phyloP scores from a whole-genome alignment of 2,797 vertebrate species.

The Malacoctenus gilli region DNA sequence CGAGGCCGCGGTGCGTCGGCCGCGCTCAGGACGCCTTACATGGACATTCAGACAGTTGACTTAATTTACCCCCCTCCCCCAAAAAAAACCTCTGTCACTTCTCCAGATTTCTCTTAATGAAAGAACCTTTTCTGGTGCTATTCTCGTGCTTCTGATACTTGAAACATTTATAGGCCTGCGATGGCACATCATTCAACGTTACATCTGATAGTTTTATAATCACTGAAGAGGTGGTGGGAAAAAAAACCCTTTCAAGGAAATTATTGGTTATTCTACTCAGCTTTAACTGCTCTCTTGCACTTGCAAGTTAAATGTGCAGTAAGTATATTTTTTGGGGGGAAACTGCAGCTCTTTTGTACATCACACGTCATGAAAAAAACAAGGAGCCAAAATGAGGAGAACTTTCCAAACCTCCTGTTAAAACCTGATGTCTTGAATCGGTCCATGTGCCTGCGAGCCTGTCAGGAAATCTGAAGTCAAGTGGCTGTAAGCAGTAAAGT shows the following conservation, averaged over 20 bases:
- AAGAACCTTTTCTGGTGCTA: background rate
- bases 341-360: too few species aligned
- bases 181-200: background rate
- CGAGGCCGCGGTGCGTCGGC: too few species aligned
- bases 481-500: conserved; percentile 67
- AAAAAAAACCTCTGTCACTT: background rate
- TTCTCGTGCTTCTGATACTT: background rate
- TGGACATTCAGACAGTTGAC: background rate
- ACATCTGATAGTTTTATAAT: background rate
- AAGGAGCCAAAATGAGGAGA: too few species aligned
- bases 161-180: background rate
- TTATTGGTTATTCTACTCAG: too few species aligned
- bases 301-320: too few species aligned
- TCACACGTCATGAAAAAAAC: too few species aligned
- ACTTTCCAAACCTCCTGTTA: too few species aligned
- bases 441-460: conserved; percentile 18
- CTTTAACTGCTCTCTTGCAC: too few species aligned
- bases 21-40: background rate
- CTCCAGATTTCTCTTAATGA: background rate
- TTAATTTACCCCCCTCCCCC: conserved; percentile 3
- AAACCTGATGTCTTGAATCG: too few species aligned
- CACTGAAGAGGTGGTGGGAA: too few species aligned
- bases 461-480: conserved; percentile 62
- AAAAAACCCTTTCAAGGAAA: too few species aligned
- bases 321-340: too few species aligned